phyloP scores from a whole-genome alignment of 2,113 vertebrate genomes.

The Periophthalmodon schlosseri region DNA sequence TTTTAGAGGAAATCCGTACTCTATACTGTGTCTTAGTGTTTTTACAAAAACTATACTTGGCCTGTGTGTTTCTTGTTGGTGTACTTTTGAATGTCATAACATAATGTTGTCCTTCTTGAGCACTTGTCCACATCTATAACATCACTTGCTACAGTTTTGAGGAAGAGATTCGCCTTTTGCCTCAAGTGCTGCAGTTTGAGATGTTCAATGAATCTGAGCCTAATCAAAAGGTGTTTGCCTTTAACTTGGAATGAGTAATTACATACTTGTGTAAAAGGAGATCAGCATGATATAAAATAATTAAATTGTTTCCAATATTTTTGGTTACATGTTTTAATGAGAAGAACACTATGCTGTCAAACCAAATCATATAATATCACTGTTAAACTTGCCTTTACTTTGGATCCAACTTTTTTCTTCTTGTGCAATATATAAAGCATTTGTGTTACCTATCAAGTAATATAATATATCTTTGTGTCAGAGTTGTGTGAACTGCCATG shows the following conservation, averaged over 20 bases:
- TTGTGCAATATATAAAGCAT: constrained; percentile 66
- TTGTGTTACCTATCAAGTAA: constrained; percentile 53
- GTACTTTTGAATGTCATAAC: constrained; percentile 65
- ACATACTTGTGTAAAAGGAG: constrained; percentile 24
- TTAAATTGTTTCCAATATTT: constrained; percentile 20
- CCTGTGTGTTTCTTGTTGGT: constrained; percentile 57
- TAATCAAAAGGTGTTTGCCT: constrained; percentile 38
- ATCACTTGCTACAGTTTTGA: constrained; percentile 46
- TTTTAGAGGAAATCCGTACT: constrained; percentile 55
- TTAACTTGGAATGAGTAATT: constrained; percentile 36
- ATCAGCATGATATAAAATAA: constrained; percentile 15
- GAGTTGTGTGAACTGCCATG: constrained; percentile 47
- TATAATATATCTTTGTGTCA: constrained; percentile 53
- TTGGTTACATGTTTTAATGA: constrained; percentile 24
- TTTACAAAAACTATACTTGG: constrained; percentile 51
- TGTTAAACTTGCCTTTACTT: constrained; percentile 58
- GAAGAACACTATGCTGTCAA: constrained; percentile 60
- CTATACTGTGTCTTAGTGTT: constrained; percentile 56
- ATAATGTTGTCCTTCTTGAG: constrained; percentile 46
- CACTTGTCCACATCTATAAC: constrained; percentile 55
- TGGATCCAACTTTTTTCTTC: constrained; percentile 41
- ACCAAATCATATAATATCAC: constrained; percentile 63
- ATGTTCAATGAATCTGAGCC: constrained; percentile 41
- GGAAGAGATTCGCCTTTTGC: constrained; percentile 3
- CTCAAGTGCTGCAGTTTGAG: constrained; percentile 17